Conservation (phyloP, 2,113 vertebrate genomes). For the Coracopsis vasa region DNA sequence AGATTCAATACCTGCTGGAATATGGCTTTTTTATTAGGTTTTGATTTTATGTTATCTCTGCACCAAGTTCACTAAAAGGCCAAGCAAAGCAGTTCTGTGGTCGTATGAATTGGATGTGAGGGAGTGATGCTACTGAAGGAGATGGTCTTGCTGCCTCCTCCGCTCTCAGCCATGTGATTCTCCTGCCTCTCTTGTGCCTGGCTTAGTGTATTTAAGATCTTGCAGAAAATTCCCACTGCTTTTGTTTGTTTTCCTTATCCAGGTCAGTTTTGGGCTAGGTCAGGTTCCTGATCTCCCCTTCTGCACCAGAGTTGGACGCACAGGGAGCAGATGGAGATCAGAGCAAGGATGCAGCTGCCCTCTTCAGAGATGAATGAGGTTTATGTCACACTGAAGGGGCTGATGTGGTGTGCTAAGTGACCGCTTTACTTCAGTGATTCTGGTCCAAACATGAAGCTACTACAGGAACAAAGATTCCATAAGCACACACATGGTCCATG, state of each 20-base stretch:
- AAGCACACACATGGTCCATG: background rate
- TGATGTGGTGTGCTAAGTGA: no score
- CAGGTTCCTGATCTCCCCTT: background rate
- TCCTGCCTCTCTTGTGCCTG: background rate
- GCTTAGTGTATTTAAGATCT: no score
- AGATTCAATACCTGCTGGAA: background rate
- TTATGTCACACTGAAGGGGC: background rate
- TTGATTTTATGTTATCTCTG: background rate
- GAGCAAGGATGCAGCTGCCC: background rate
- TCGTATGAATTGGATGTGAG: background rate
- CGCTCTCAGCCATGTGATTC: background rate
- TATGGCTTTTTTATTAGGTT: background rate
- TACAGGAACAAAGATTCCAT: background rate
- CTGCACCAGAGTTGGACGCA: background rate
- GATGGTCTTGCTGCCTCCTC: background rate
- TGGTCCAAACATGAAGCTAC: background rate
- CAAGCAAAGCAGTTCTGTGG: background rate
- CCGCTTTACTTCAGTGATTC: background rate
- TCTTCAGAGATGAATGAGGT: background rate
- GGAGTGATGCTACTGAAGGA: background rate
- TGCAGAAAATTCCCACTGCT: background rate
- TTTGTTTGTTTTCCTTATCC: background rate
- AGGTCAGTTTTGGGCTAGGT: background rate
- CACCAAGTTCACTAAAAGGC: background rate
- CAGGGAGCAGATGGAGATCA: background rate